A percentile compares a stretch with the other conserved stretches of the same genome.
Conservation (phyloP, 2,797 vertebrate species). For the Buceros bicornis region DNA sequence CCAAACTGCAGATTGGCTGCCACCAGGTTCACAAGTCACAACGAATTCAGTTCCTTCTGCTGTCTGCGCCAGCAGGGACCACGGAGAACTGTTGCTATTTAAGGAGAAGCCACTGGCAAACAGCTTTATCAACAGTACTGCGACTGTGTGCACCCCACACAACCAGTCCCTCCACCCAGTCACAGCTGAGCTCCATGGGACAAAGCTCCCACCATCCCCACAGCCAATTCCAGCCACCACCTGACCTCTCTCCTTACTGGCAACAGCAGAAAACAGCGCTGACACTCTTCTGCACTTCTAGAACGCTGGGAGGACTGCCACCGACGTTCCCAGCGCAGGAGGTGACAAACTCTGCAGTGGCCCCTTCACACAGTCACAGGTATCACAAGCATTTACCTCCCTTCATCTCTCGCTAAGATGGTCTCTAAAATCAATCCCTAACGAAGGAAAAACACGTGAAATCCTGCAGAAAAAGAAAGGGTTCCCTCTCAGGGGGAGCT, state of each 20-base stretch:
- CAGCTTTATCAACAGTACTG: neutral
- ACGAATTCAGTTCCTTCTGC: neutral
- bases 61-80: neutral
- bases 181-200: fast-evolving
- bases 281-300: neutral
- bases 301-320: neutral
- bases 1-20: neutral
- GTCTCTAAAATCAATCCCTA: neutral
- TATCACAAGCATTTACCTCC: fast-evolving
- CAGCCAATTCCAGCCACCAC: neutral
- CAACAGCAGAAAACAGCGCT: neutral
- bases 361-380: neutral
- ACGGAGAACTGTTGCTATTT: fast-evolving
- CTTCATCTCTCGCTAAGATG: neutral
- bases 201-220: neutral
- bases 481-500: neutral
- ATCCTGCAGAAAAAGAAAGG: neutral
- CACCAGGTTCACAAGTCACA: fast-evolving
- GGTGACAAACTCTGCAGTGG: neutral
- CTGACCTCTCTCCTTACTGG: neutral
- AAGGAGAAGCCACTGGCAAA: neutral
- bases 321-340: neutral
- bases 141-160: fast-evolving
- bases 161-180: neutral
- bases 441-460: neutral